Evolutionary conservation across 2,888 invertebrate species (phyloP).

Genomic region (Parasteatoda lunata): DNA sequence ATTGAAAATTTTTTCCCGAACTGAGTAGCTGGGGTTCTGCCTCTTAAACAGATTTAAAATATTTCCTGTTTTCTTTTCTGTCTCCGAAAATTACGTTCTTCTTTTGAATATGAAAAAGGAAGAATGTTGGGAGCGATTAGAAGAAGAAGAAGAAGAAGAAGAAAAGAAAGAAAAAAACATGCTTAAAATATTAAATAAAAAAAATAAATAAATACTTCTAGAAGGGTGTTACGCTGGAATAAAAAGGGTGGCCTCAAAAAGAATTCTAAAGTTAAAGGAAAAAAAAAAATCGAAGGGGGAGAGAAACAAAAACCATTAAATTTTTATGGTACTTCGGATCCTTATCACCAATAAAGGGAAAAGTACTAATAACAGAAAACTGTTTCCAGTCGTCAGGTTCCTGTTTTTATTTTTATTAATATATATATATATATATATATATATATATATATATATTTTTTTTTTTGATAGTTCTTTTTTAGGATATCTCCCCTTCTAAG

Average conservation of each 20-base stretch:
- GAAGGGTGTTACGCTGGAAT: neutral
- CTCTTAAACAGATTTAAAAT: slow-evolving; percentile 53
- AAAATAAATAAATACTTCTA: neutral
- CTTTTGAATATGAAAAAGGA: slow-evolving; percentile 35
- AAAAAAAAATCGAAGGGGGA: slow-evolving; percentile 34
- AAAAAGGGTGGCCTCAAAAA: slow-evolving; percentile 11
- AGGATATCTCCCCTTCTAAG: too few species aligned
- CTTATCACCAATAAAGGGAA: slow-evolving; percentile 67
- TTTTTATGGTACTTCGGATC: slow-evolving; percentile 60
- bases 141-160: neutral
- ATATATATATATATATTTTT: too few species aligned
- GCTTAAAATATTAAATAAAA: neutral
- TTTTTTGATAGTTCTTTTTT: too few species aligned
- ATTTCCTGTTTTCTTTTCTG: slow-evolving; percentile 48
- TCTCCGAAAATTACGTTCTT: slow-evolving; percentile 40
- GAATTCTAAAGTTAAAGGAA: slow-evolving; percentile 24
- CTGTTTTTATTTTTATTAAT: neutral
- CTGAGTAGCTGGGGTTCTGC: neutral
- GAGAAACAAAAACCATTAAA: slow-evolving; percentile 51
- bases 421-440: too few species aligned
- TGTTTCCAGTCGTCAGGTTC: slow-evolving; percentile 47
- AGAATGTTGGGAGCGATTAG: neutral
- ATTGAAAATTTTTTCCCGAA: neutral
- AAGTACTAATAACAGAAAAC: slow-evolving; percentile 64
- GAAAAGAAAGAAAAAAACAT: too few species aligned